These are phyloP conservation scores for Pan troglodytes DNA, from an alignment of 2,113 vertebrate genomes.

Conservation along the genomic window NHGRI_mPanTro3-v2.1_pri NC_072411.2:20647001-20647500, in stretches of 20 bases:
- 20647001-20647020: too few species aligned
- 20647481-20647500: not conserved
- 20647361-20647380: not conserved
- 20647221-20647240: slow-evolving; percentile 99
- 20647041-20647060: too few species aligned
- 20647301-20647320: slow-evolving; percentile 95
- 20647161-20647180: slow-evolving; percentile 75
- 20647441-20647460: not conserved
- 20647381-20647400: not conserved
- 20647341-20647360: slow-evolving; percentile 41
- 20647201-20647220: slow-evolving; percentile 97
- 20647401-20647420: slow-evolving; percentile 3
- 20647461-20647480: slow-evolving; percentile 1
- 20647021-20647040: too few species aligned
- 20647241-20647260: slow-evolving; percentile 97
- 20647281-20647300: slow-evolving; percentile 93
- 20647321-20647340: slow-evolving; percentile 95
- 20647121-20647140: too few species aligned
- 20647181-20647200: slow-evolving; percentile 93
- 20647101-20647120: too few species aligned
- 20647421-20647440: not conserved
- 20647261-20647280: slow-evolving; percentile 95
- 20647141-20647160: not conserved
- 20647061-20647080: too few species aligned
- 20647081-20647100: too few species aligned